phyloP scores from a whole-genome alignment of 2,888 invertebrate species.

The Hirtodrosophila confusa region DNA sequence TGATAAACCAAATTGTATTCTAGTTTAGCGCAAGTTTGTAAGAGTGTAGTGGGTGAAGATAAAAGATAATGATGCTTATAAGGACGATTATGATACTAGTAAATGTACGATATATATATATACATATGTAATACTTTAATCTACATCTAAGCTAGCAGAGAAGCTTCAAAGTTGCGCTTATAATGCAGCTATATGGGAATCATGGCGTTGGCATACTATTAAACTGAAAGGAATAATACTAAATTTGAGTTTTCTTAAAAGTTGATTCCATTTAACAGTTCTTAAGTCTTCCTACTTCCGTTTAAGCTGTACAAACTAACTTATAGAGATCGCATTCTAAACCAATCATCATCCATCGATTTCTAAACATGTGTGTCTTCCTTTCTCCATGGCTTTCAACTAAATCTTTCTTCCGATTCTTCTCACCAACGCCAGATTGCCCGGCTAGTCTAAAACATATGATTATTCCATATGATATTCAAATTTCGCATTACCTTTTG shows the following conservation, averaged over 20 bases:
- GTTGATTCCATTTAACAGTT: not conserved
- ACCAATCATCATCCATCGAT: not conserved
- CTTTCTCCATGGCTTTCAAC: slow-evolving; percentile 2
- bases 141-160: slow-evolving; percentile 41
- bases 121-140: slow-evolving; percentile 30
- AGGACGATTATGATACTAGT: slow-evolving; percentile 39
- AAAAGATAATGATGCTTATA: slow-evolving; percentile 19
- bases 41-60: not conserved
- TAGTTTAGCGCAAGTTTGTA: slow-evolving; percentile 51
- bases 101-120: slow-evolving; percentile 43
- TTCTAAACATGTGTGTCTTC: slow-evolving; percentile 31
- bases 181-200: slow-evolving; percentile 17
- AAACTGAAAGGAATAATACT: not conserved
- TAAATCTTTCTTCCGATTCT: not conserved
- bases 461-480: slow-evolving; percentile 59
- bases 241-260: too few relatives aligned
- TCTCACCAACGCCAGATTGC: slow-evolving; percentile 24
- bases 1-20: slow-evolving; percentile 69
- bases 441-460: slow-evolving; percentile 25
- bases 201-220: slow-evolving; percentile 30
- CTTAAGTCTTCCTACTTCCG: slow-evolving; percentile 40
- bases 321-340: slow-evolving; percentile 10
- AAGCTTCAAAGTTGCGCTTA: slow-evolving; percentile 15
- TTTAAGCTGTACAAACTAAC: slow-evolving; percentile 45
- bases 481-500: slow-evolving; percentile 66